These are phyloP conservation scores for Gnathonemus longibarbis DNA, from an alignment of 2,113 vertebrate species.

Conservation along the genomic window DNA sequence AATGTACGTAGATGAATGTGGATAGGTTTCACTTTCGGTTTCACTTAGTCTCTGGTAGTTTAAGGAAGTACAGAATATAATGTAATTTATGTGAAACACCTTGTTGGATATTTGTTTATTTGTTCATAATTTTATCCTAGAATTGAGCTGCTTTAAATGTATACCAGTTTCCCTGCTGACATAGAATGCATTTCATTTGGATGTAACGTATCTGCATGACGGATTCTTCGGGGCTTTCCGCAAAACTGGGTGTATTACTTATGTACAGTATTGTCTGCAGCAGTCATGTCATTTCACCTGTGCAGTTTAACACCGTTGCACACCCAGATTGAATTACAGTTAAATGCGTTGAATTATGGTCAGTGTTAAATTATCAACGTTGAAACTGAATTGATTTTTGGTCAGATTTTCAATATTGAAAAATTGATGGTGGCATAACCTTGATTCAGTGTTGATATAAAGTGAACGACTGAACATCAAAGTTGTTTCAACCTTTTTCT, in stretches of 20 bases:
- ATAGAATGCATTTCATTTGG: not conserved
- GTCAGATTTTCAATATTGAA: too few relatives aligned
- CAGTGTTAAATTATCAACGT: too few relatives aligned
- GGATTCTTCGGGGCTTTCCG: not conserved
- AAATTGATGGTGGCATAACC: too few relatives aligned
- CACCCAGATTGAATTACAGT: too few relatives aligned
- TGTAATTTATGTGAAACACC: not conserved
- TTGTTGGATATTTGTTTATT: not conserved
- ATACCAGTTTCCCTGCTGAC: not conserved
- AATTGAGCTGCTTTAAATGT: not conserved
- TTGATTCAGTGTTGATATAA: too few relatives aligned
- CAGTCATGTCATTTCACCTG: not conserved
- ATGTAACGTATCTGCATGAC: not conserved
- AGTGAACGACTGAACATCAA: too few relatives aligned
- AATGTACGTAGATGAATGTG: not conserved
- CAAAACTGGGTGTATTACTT: not conserved
- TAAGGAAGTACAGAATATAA: not conserved
- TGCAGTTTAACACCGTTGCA: not conserved
- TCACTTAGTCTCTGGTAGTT: not conserved
- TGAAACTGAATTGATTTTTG: too few relatives aligned
- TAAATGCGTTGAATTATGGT: too few relatives aligned
- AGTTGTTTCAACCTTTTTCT: too few relatives aligned
- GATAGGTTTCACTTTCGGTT: not conserved
- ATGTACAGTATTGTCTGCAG: not conserved
- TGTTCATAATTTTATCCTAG: not conserved